Percentiles rank a stretch among this genome's conserved stretches.
These are phyloP conservation scores for Euplexia lucipara DNA, from an alignment of 2,888 invertebrate species.

Conservation along the genomic window DNA sequence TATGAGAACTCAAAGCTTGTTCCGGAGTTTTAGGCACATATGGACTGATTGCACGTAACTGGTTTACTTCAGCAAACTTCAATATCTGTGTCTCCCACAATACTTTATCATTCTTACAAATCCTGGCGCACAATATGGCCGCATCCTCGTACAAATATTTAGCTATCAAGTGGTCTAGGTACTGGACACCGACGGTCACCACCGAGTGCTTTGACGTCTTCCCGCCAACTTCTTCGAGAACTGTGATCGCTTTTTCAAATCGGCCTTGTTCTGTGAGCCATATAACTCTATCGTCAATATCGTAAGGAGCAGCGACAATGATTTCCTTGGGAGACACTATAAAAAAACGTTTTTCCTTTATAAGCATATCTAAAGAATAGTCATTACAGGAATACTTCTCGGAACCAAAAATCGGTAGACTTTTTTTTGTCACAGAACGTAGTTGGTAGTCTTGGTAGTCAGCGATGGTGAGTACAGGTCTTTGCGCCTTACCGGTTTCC, in stretches of 20 bases:
- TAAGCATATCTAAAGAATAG: slow-evolving; percentile 96
- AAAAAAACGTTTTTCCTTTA: slow-evolving; percentile 97
- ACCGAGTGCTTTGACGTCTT: slow-evolving; percentile 86
- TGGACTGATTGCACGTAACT: slow-evolving; percentile 94
- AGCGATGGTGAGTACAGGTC: slow-evolving; percentile 96
- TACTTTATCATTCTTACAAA: slow-evolving; percentile 95
- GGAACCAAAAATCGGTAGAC: slow-evolving; percentile 94
- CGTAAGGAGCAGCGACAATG: slow-evolving; percentile 97
- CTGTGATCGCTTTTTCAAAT: slow-evolving; percentile 95
- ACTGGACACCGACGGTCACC: slow-evolving; percentile 90
- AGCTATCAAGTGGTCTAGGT: slow-evolving; percentile 95
- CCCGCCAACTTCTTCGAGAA: slow-evolving; percentile 93
- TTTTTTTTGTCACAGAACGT: slow-evolving; percentile 96
- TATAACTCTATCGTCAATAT: slow-evolving; percentile 97
- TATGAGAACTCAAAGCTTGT: slow-evolving; percentile 94
- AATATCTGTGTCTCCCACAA: slow-evolving; percentile 98
- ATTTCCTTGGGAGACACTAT: slow-evolving; percentile 99
- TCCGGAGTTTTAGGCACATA: slow-evolving; percentile 95
- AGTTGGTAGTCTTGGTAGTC: slow-evolving; percentile 96
- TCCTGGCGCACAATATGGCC: slow-evolving; percentile 95
- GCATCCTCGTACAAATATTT: slow-evolving; percentile 95
- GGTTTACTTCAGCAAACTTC: slow-evolving; percentile 96
- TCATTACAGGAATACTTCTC: slow-evolving; percentile 97
- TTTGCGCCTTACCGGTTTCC: slow-evolving; percentile 92
- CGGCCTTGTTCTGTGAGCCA: slow-evolving; percentile 97